Evolutionary conservation across 2,797 vertebrate species (phyloP).

Genomic region (Myotis planiceps): DNA sequence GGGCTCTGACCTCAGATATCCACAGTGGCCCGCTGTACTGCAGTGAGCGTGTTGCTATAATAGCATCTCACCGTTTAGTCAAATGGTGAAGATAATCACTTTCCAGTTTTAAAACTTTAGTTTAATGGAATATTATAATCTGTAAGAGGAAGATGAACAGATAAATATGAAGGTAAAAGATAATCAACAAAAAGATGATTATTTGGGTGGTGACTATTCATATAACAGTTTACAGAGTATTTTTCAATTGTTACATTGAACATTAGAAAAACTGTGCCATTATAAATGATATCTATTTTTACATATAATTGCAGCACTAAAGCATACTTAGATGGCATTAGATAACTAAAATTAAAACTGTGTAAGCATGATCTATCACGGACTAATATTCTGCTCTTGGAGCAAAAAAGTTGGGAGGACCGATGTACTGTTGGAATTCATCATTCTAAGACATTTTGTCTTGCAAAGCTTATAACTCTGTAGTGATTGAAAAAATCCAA

Average conservation of each 20-base stretch:
- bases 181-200: background rate
- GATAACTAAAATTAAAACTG: background rate
- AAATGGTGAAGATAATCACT: background rate
- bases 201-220: background rate
- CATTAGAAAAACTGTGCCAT: background rate
- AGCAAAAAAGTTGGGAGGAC: background rate
- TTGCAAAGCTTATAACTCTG: background rate
- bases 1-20: background rate
- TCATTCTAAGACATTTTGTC: background rate
- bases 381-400: background rate
- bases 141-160: background rate
- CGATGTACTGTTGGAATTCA: background rate
- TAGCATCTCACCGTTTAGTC: background rate
- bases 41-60: background rate
- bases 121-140: background rate
- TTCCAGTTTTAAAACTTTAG: background rate
- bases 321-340: background rate
- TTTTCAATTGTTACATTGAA: background rate
- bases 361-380: background rate
- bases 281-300: background rate
- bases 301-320: background rate
- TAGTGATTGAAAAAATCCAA: background rate
- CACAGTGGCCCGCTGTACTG: background rate
- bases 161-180: background rate
- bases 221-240: background rate